A percentile compares a stretch with the other conserved stretches of the same genome.
phyloP scores from a whole-genome alignment of 1,140 invertebrate genomes.

The Trypoxylus dichotomus region DNA sequence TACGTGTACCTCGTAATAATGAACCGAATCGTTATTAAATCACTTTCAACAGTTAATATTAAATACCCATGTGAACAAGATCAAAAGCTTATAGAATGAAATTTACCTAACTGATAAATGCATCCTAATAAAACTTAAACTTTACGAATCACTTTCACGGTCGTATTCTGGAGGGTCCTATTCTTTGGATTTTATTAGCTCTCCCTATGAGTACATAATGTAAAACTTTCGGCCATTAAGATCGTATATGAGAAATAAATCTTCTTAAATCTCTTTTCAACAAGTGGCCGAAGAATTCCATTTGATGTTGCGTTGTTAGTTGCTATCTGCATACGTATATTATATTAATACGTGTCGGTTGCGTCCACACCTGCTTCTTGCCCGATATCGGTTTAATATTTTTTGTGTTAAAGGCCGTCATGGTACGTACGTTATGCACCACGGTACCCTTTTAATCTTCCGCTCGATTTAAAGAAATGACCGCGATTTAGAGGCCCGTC shows the following conservation, averaged over 20 bases:
- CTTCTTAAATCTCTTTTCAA: background rate
- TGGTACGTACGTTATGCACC: background rate
- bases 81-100: no score
- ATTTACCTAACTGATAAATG: background rate
- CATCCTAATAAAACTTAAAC: background rate
- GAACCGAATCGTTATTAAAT: no score
- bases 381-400: background rate
- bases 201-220: background rate
- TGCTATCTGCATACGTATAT: background rate
- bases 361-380: background rate
- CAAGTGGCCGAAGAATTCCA: background rate
- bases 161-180: background rate
- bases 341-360: background rate
- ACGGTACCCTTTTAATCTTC: background rate
- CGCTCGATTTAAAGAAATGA: constrained; percentile 2
- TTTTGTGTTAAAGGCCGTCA: background rate
- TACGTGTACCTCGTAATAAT: no score
- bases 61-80: no score
- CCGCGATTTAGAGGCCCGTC: background rate
- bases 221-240: background rate
- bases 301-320: background rate
- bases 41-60: no score
- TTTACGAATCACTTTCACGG: background rate
- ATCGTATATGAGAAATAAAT: background rate
- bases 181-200: background rate